These are phyloP conservation scores for Sinella curviseta DNA, from an alignment of 1,140 invertebrate species.

Conservation along the genomic window DNA sequence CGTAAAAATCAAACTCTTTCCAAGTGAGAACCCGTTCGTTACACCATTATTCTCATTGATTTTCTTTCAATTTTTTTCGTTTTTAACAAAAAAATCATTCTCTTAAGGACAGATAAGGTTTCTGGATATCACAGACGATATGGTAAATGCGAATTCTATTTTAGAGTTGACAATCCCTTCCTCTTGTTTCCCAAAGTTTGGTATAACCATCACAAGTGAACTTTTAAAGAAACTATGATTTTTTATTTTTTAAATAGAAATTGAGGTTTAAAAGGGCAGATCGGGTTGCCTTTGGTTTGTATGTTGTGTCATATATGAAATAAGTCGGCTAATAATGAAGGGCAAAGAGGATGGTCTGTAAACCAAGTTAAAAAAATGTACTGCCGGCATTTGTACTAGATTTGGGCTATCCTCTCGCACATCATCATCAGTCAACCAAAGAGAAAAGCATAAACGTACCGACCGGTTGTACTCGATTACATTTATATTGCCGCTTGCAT, in stretches of 20 bases:
- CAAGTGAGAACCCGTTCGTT: not conserved
- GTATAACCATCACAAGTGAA: not conserved
- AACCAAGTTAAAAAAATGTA: not conserved
- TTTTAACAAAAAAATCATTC: not conserved
- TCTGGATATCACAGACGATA: not conserved
- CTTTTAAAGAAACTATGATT: not conserved
- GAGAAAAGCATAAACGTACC: not conserved
- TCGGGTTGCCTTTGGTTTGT: not conserved
- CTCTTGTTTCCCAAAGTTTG: not conserved
- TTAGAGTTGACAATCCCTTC: not conserved
- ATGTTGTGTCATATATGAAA: not conserved
- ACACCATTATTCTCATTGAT: not conserved
- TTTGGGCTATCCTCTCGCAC: not conserved
- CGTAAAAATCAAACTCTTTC: not conserved
- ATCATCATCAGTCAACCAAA: conserved; percentile 8
- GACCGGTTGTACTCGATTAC: not conserved
- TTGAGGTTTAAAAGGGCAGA: not conserved
- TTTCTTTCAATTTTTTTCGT: not conserved
- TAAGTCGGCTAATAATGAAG: not conserved
- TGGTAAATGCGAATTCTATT: not conserved
- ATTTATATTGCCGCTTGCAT: not conserved
- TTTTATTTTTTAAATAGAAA: not conserved
- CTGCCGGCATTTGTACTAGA: not conserved
- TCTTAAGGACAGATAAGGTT: conserved; percentile 5
- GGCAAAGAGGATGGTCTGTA: not conserved